phyloP scores from a whole-genome alignment of 2,113 vertebrate genomes.

The Cynopterus brachyotis region DNA sequence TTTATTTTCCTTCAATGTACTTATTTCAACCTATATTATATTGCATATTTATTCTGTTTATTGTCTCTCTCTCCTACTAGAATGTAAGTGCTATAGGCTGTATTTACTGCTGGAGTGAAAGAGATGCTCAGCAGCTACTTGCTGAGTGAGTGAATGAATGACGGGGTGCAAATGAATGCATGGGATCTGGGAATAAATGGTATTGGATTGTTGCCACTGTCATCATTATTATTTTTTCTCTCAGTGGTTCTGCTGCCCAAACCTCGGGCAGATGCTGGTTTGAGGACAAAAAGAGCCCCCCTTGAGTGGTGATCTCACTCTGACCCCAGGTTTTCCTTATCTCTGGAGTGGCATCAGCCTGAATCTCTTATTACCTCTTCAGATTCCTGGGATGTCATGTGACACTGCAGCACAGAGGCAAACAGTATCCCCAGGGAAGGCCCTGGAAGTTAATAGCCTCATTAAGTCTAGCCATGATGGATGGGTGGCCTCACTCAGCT shows the following conservation, averaged over 20 bases:
- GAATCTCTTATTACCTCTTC: not conserved
- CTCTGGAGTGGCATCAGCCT: not conserved
- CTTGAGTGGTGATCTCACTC: not conserved
- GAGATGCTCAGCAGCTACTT: not conserved
- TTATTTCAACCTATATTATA: not conserved
- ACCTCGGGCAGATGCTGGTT: not conserved
- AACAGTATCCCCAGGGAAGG: conserved; percentile 51
- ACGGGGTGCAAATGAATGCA: not conserved
- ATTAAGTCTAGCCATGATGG: conserved; percentile 69
- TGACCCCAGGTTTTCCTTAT: not conserved
- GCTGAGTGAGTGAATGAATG: not conserved
- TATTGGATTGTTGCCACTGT: not conserved
- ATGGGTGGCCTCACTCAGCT: conserved; percentile 61
- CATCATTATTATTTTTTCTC: not conserved
- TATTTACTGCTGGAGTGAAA: not conserved
- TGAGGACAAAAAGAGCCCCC: not conserved
- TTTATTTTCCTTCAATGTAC: not conserved
- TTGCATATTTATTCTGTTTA: not conserved
- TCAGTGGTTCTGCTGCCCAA: not conserved
- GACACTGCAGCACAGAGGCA: not conserved
- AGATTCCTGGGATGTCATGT: not conserved
- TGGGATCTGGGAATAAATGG: not conserved
- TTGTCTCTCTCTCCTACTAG: not conserved
- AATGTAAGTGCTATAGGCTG: not conserved
- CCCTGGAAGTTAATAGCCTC: conserved; percentile 73